Base-by-base conservation (phyloP, 1,140 invertebrate species). In the Notospermus geniculatus region DNA sequence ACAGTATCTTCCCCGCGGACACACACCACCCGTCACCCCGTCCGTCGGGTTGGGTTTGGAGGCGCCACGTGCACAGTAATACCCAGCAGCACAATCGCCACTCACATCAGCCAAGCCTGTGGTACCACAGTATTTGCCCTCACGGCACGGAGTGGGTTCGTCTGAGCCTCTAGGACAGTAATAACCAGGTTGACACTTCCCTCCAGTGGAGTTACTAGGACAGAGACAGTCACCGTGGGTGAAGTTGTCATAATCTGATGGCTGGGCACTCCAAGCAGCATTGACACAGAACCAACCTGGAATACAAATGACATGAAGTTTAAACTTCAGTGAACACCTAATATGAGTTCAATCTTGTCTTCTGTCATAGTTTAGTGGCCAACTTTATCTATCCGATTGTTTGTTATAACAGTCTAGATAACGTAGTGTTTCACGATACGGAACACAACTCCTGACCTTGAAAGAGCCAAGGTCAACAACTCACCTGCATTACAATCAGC, bases 251-350 rank as follows among this genome's bases (percentile, higher is more conserved):
- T 71, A 77, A 54, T 78, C 75, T 15, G 66, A 70, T 0, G 77
- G 77, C 45, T 65, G 67, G n/a, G 60, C 52, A 11, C 70, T 70
- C 68, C 67, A 69, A 0, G 77, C 74, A 19, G 65, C 70, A 39
- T 64, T 29, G 7, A 77, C 61, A 68, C 77, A 79, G 70, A 74
- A 79, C 56, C 73, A 73, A n/a, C 77, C 77, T 76, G 60, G 11
- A 66, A 66, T 54, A 46, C 32, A 36, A 36, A 36, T n/a, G n/a
- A n/a, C n/a, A n/a, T n/a, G n/a, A n/a, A n/a, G n/a, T n/a, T n/a
- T n/a, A n/a, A n/a, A n/a, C n/a, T n/a, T n/a, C n/a, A n/a, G n/a
- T n/a, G n/a, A n/a, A n/a, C n/a, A n/a, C n/a, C n/a, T n/a, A n/a
- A n/a, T n/a, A n/a, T n/a, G n/a, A n/a, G n/a, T n/a, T n/a, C n/a